Base-by-base conservation (phyloP, 2,888 invertebrate species). In the Watsonalla binaria region DNA sequence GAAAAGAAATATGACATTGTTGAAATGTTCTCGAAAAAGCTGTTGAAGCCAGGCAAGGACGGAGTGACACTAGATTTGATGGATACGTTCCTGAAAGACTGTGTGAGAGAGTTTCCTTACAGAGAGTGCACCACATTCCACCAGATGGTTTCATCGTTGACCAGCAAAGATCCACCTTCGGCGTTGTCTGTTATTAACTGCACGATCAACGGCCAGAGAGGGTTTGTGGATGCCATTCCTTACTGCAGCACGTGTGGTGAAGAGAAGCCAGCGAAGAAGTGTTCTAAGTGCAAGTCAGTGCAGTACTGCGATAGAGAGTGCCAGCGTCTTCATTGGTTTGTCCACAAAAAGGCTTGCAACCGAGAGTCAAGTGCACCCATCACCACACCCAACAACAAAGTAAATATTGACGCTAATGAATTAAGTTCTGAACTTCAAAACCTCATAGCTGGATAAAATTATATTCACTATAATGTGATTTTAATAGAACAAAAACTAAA, bases 291-390 rank as follows among this genome's bases (percentile, higher is more conserved):
- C 85, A 98, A 97, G 92, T 93, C 93, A 55, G 97, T 97, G 52
- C 95, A 96, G 78, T 99, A 99, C 80, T 99, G 99, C 86, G 96
- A 97, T 83, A 92, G 96, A 57, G 95, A 96, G 74, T 99, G 99
- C 80, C 99, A 99, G 82, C 94, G 97, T 62, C 89, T 98, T 49
- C 98, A 97, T 79, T 97, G 97, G 97, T 96, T 96, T 74, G 94
- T 96, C 72, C 97, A 97, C 80, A 97, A 97, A 84, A 97, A 96
- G 74, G 94, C 93, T 45, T 97, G 97, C 74, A 93, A 94, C 56
- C 90, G 95, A 60, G 92, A 94, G 58, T 84, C 88, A 0, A 92
- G 92, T 57, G 80, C 79, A 5, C 86, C 87, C 0, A 61, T 74
- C 0, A 52, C 75, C 5, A 62, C 82, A 11, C 64, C 62, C 11